These are phyloP conservation scores for Probosciger aterrimus DNA, from an alignment of 2,113 vertebrate species.

Conservation along the genomic window DNA sequence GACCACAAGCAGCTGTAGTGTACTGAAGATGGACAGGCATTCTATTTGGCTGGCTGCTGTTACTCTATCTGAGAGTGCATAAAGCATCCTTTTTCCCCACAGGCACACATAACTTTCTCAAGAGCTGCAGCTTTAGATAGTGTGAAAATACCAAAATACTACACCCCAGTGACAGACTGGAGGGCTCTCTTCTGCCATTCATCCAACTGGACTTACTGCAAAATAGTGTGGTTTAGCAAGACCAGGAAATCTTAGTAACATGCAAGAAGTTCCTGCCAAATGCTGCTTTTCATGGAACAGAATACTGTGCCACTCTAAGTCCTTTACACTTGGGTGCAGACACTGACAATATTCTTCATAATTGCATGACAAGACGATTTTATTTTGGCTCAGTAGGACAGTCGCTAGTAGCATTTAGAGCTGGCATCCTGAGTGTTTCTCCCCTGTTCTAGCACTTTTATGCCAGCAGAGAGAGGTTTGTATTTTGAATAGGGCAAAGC, in stretches of 20 bases:
- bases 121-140: not conserved
- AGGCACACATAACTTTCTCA: not conserved
- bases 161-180: not conserved
- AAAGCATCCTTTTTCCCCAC: not conserved
- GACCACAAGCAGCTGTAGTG: not conserved
- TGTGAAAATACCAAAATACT: not conserved
- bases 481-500: not conserved
- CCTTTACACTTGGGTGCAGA: not conserved
- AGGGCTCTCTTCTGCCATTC: not conserved
- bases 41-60: not conserved
- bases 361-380: not conserved
- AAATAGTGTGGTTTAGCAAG: not conserved
- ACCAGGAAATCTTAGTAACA: not conserved
- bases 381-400: not conserved
- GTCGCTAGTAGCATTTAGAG: not conserved
- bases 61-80: not conserved
- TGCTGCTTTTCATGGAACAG: not conserved
- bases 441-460: not conserved
- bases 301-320: not conserved
- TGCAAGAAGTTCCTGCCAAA: not conserved
- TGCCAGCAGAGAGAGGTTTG: not conserved
- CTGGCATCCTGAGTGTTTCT: not conserved
- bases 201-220: not conserved
- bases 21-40: not conserved
- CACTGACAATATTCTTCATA: not conserved